Evolutionary conservation across 2,888 invertebrate genomes (phyloP), one percentile per base, ranked within the genome.

Genomic region (Diabrotica balteata): DNA sequence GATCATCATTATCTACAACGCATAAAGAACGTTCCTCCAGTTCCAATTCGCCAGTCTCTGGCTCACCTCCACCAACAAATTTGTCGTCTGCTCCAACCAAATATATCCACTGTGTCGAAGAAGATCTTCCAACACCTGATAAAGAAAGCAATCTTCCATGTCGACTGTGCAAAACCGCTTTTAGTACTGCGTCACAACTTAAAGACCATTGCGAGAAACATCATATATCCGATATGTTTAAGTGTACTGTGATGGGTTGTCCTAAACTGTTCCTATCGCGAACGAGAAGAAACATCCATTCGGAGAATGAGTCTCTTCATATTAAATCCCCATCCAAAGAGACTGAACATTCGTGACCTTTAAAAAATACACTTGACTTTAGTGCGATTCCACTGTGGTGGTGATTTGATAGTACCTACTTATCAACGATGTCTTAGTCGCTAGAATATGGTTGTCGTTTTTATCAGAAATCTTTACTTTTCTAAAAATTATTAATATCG

Each of bases 231-330:
- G 91, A 93, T 67, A 88, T 93, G 84, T 91, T 90, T 77, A 87
- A 89, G 71, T 94, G 94, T 84, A 90, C 91, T n/a, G 86, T 92
- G 59, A 88, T 88, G 67, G 93, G 93, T 10, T 93, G 94, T 83
- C 90, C 89, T 59, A 90, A 92, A 76, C 90, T 92, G 58, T 94
- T 94, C 84, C 90, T 91, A 69, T 93, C 93, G 9, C 87, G 91
- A 75, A 92, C 93, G 72, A 90, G 91, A 74, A 87, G 94, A 70
- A 93, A 93, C 80, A 87, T 90, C 59, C 94, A 94, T 83, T 89
- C 90, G 68, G 91, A 92, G 77, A 89, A 90, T 75, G 90, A 90
- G 72, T 84, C 85, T 67, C 81, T 88, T 42, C 88, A 88, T 75
- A 75, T 75, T 54, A 79, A 77, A 80, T 83, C 72, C 80, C 85